Evolutionary conservation across 1,140 invertebrate species (phyloP).

Genomic region (Dinoponera quadriceps): DNA sequence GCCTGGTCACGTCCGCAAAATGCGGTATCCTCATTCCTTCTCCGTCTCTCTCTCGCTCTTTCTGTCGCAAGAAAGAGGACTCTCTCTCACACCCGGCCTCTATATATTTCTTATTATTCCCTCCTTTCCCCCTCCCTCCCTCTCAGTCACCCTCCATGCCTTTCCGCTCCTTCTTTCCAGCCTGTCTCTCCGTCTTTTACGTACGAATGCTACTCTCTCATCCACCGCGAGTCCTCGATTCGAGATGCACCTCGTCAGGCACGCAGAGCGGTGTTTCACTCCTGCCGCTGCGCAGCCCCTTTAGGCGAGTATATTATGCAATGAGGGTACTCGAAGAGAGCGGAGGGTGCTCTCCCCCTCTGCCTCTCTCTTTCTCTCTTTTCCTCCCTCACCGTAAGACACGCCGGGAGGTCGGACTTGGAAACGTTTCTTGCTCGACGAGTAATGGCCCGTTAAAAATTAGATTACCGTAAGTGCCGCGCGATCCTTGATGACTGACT

Average conservation of each 20-base stretch:
- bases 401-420: conserved; percentile 54
- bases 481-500: conserved; percentile 67
- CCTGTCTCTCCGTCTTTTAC: not conserved
- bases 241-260: conserved; percentile 59
- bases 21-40: conserved; percentile 61
- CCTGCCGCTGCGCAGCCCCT: conserved; percentile 39
- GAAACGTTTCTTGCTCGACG: conserved; percentile 69
- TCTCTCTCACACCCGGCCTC: too few species aligned
- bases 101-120: too few species aligned
- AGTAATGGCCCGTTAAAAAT: conserved; percentile 70
- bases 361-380: too few species aligned
- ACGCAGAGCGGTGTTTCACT: conserved; percentile 48
- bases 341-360: conserved; percentile 60
- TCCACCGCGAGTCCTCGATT: conserved; percentile 61
- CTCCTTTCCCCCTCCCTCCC: not conserved
- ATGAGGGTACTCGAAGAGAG: conserved; percentile 67
- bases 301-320: conserved; percentile 73
- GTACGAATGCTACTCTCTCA: conserved; percentile 60
- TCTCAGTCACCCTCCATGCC: not conserved
- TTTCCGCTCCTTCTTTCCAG: not conserved
- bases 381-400: conserved; percentile 35
- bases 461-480: conserved; percentile 66
- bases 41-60: not conserved
- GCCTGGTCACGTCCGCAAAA: conserved; percentile 66
- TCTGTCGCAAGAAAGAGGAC: not conserved